phyloP scores from a whole-genome alignment of 2,888 invertebrate genomes.

The Xanthia togata region DNA sequence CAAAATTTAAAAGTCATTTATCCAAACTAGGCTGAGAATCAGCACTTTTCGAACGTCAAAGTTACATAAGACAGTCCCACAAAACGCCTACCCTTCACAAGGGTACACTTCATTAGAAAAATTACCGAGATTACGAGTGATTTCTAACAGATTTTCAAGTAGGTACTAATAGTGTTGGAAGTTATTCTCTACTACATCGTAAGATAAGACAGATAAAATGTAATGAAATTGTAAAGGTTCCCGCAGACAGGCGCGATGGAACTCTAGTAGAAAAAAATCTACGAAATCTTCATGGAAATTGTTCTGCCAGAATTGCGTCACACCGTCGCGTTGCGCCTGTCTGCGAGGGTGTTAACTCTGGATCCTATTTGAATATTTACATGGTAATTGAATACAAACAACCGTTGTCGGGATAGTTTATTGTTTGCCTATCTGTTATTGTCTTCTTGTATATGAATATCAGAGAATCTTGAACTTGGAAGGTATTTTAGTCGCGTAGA shows the following conservation, averaged over 20 bases:
- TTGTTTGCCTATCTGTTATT: constrained; percentile 30
- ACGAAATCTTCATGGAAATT: too few relatives aligned
- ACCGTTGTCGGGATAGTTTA: constrained; percentile 26
- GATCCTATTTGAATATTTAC: constrained; percentile 52
- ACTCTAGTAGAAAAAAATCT: too few relatives aligned
- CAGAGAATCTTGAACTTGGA: constrained; percentile 1
- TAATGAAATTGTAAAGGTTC: constrained; percentile 12
- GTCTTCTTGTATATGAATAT: constrained; percentile 25
- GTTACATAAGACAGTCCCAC: too few relatives aligned
- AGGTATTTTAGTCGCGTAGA: neutral
- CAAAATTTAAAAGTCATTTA: too few relatives aligned
- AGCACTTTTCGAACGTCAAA: too few relatives aligned
- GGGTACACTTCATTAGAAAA: constrained; percentile 46
- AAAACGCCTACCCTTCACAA: too few relatives aligned
- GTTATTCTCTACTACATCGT: constrained; percentile 28
- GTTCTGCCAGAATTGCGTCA: too few relatives aligned
- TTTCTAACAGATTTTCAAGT: constrained; percentile 32
- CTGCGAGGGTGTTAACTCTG: neutral
- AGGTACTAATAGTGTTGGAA: constrained; percentile 11
- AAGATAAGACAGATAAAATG: constrained; percentile 28
- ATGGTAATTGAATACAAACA: constrained; percentile 50
- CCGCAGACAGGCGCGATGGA: too few relatives aligned
- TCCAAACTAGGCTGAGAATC: too few relatives aligned
- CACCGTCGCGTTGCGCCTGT: too few relatives aligned
- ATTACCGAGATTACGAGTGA: constrained; percentile 32